These are phyloP conservation scores for Torymus aiolomorphi DNA, from an alignment of 2,888 invertebrate species.

Conservation along the genomic window DNA sequence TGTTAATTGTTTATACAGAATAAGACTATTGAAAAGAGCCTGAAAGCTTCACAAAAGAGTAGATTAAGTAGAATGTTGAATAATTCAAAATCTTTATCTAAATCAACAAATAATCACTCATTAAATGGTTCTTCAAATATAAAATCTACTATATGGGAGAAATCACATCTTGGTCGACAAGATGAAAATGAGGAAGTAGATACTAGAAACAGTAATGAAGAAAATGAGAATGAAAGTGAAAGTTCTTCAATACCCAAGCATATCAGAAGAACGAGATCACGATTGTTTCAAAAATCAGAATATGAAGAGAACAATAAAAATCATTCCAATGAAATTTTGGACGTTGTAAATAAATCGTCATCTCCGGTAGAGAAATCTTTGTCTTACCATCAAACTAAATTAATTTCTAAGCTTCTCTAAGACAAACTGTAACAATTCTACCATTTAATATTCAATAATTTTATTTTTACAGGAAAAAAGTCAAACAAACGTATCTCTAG, in stretches of 20 bases:
- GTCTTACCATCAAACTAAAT: too few species aligned
- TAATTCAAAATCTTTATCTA: background rate
- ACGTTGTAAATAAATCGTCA: background rate
- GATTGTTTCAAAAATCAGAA: constrained; percentile 6
- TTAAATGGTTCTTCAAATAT: background rate
- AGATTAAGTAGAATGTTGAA: constrained; percentile 12
- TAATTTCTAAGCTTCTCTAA: too few species aligned
- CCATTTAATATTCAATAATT: too few species aligned
- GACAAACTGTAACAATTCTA: too few species aligned
- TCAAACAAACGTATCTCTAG: too few species aligned
- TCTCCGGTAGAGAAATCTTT: too few species aligned
- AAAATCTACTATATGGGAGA: too few species aligned
- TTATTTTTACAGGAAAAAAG: too few species aligned
- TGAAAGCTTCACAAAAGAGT: background rate
- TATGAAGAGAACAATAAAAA: background rate
- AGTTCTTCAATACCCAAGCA: constrained; percentile 19
- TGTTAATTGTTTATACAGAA: too few species aligned
- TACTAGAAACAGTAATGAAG: background rate
- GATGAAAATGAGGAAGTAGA: background rate
- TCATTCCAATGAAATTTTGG: background rate
- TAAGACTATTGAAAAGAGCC: background rate
- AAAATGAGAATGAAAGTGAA: constrained; percentile 1
- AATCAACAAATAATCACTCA: background rate
- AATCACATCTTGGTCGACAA: too few species aligned
- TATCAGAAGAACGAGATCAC: constrained; percentile 2